Base-by-base conservation (phyloP, 2,113 vertebrate species). In the Phylloscopus trochiloides region DNA sequence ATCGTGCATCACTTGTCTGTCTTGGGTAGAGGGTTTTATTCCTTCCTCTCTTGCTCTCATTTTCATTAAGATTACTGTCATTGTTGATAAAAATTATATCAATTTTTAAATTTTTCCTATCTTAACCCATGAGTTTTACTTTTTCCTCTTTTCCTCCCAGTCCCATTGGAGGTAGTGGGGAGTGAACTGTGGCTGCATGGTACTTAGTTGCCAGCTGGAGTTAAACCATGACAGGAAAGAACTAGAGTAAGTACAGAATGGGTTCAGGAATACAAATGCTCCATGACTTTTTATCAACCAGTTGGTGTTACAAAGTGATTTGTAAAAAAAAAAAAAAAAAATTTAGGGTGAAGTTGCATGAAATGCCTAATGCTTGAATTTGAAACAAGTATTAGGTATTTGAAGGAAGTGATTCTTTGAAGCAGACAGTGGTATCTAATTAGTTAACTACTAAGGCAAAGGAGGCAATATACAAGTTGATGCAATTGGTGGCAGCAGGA, bases 401-500 rank as follows among this genome's bases (percentile, higher is more conserved):
- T 52, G 43, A 66, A 24, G 10, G 14, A 43, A 83, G 26, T 40
- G 58, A 80, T 70, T 80, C 32, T 91, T 93, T 36, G 62, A 93
- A 88, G 72, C 24, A 74, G 67, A 28, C 24, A 24, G 9, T 71
- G 67, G 90, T 66, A 77, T 38, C 47, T 77, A 91, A 92, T 76
- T 70, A 88, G 92, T 96, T 97, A 96, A 95, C 32, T 76, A 31
- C 67, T 50, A 61, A 83, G 58, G 72, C 65, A 90, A 88, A 92
- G 26, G 75, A 77, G 77, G 88, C 67, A 73, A 58, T 62, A 38
- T 54, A 94, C 29, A 67, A 83, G 67, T 82, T 90, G 94, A 94
- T 86, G 86, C 72, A 95, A 92, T 92, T 84, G 79, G 83, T 95
- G 86, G 76, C 91, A 95, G 88, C 83, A 86, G 94, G 95, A 94